Conservation (phyloP, 2,797 vertebrate genomes). For the Lacerta agilis region DNA sequence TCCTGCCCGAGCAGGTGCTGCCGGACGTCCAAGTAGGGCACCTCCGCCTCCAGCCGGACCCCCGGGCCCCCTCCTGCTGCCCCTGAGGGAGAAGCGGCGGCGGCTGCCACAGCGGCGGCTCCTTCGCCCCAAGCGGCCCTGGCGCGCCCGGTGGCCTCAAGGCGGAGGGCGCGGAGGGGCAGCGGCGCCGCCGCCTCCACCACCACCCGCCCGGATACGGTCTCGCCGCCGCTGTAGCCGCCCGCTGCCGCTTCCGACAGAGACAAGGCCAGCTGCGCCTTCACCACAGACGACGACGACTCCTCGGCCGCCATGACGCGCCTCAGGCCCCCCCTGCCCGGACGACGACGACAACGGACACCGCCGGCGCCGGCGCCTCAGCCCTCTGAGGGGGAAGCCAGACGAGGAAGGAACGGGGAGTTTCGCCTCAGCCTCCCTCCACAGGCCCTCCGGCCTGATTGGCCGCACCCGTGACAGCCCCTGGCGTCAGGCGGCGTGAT, state of each 20-base stretch:
- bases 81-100: slow-evolving; percentile 17
- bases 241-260: slow-evolving; percentile 72
- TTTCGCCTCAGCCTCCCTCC: too few relatives aligned
- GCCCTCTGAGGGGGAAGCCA: slow-evolving; percentile 4
- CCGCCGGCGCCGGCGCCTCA: slow-evolving; percentile 49
- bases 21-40: slow-evolving; percentile 8
- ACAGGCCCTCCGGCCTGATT: background rate
- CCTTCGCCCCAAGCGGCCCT: slow-evolving; percentile 71
- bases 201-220: slow-evolving; percentile 78
- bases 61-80: background rate
- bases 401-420: too few relatives aligned
- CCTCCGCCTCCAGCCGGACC: background rate
- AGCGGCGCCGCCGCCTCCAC: slow-evolving; percentile 73
- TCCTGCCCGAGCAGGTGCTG: background rate
- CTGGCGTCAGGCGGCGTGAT: background rate
- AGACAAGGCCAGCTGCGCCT: slow-evolving; percentile 75
- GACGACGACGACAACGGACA: slow-evolving; percentile 2
- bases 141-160: slow-evolving; percentile 78
- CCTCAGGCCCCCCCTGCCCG: background rate
- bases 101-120: background rate
- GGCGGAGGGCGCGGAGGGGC: slow-evolving; percentile 68
- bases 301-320: background rate
- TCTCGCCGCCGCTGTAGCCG: slow-evolving; percentile 77
- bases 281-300: slow-evolving; percentile 53
- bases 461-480: background rate